Base-by-base conservation (phyloP, 2,797 vertebrate genomes). In the Ceryle rudis region DNA sequence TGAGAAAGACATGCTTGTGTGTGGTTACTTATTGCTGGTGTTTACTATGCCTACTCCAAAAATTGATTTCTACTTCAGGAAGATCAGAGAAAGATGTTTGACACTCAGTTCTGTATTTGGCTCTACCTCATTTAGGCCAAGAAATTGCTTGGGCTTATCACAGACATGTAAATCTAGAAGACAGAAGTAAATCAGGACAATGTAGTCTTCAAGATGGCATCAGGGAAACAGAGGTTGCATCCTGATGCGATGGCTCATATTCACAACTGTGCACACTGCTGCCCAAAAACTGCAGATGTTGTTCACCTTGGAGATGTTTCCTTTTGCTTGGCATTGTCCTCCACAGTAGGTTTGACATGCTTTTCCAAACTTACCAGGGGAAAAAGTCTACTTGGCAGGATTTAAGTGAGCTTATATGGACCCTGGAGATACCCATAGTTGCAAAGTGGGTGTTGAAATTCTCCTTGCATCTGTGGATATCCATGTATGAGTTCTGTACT, bases 211-310 rank as follows among this genome's bases (percentile, higher is more conserved):
- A 92, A 95, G 95, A 98, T 98, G 98, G 98, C 98, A 14, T 98
- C 98, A 3, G 98, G 99, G 17, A 98, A 99, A 86, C 99, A 99
- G 16, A 98, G 97, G 18, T 97, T 99, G 67, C 92, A 98, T 42
- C 98, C 99, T 23, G 98, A 99, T 6, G 98, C 99, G 86, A 99
- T 99, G 99, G 99, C 98, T 44, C 98, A 99, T 4, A 98, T 99
- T 66, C 98, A 99, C 97, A 99, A 98, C 4, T 99, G 98, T 7
- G 98, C 98, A 49, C 98, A 98, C 90, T 98, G 96, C 98, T 99
- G 99, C 92, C 98, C 98, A 10, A 92, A 97, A 6, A 98, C 99
- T 9, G 98, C 98, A 10, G 98, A 98, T 91, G 98, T 99, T 92
- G 99, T 99, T 94, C 98, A 99, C 91, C 98, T 99, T 7, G 98